Percentiles rank a stretch among this genome's conserved stretches.
Conservation (phyloP, 1,140 invertebrate species). For the Papilio dardanus region DNA sequence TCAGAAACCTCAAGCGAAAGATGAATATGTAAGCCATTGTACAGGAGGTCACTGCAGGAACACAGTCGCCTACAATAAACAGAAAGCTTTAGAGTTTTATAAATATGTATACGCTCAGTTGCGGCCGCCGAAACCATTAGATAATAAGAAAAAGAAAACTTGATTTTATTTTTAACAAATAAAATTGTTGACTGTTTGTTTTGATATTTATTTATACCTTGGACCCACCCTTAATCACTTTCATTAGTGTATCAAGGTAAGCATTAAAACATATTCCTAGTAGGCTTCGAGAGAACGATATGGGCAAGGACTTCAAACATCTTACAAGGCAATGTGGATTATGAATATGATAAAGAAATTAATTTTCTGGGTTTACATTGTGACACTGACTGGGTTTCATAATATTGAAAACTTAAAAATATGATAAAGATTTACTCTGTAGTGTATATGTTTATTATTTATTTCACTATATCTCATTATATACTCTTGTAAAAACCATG, state of each 20-base stretch:
- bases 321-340: too few relatives aligned
- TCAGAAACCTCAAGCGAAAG: slow-evolving; percentile 50
- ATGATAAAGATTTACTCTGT: too few relatives aligned
- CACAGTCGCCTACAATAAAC: slow-evolving; percentile 66
- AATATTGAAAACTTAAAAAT: too few relatives aligned
- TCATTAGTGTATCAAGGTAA: not conserved
- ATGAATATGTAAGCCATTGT: slow-evolving; percentile 63
- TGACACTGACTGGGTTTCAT: too few relatives aligned
- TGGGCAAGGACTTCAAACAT: too few relatives aligned
- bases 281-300: not conserved
- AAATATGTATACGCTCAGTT: slow-evolving; percentile 78
- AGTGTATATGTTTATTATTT: too few relatives aligned
- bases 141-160: slow-evolving; percentile 52
- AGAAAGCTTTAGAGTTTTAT: slow-evolving; percentile 79
- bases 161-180: slow-evolving; percentile 42
- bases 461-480: too few relatives aligned
- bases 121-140: slow-evolving; percentile 57
- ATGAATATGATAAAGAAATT: too few relatives aligned
- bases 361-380: too few relatives aligned
- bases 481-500: too few relatives aligned
- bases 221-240: not conserved
- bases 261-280: not conserved
- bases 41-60: slow-evolving; percentile 63
- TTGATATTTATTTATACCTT: slow-evolving; percentile 16
- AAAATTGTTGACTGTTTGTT: slow-evolving; percentile 39